These are phyloP conservation scores for Capitulum mitella DNA, from an alignment of 2,888 invertebrate genomes.

Conservation along the genomic window DNA sequence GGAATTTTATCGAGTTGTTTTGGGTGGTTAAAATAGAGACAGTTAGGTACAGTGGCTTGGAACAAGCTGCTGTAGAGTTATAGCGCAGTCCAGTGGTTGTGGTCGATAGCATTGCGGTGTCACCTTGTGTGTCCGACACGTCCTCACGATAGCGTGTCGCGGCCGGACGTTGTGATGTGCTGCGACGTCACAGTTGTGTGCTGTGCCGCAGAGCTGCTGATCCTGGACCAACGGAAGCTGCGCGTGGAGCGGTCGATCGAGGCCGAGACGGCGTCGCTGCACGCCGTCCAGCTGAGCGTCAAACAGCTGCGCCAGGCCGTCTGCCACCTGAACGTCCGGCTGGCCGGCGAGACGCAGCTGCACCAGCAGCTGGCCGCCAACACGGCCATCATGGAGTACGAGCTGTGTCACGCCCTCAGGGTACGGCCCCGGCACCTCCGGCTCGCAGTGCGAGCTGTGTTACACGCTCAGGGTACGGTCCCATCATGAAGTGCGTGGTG, in stretches of 20 bases:
- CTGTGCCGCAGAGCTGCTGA: constrained; percentile 45
- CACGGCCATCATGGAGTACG: constrained; percentile 48
- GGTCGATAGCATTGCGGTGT: too few species aligned
- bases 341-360: constrained; percentile 47
- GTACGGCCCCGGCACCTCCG: neutral
- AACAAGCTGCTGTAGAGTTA: too few species aligned
- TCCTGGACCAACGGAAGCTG: constrained; percentile 66
- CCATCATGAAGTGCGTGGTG: too few species aligned
- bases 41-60: too few species aligned
- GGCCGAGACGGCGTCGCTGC: constrained; percentile 42
- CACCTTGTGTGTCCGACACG: too few species aligned
- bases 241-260: constrained; percentile 60
- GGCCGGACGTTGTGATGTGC: too few species aligned
- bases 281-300: constrained; percentile 46
- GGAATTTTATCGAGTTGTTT: too few species aligned
- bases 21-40: too few species aligned
- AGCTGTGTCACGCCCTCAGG: neutral
- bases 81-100: too few species aligned
- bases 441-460: too few species aligned
- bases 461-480: neutral
- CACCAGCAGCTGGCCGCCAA: constrained; percentile 54
- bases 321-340: constrained; percentile 54
- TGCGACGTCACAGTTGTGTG: too few species aligned
- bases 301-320: constrained; percentile 54
- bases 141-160: too few species aligned